phyloP scores from a whole-genome alignment of 1,140 invertebrate species.

The Bombus consobrinus region DNA sequence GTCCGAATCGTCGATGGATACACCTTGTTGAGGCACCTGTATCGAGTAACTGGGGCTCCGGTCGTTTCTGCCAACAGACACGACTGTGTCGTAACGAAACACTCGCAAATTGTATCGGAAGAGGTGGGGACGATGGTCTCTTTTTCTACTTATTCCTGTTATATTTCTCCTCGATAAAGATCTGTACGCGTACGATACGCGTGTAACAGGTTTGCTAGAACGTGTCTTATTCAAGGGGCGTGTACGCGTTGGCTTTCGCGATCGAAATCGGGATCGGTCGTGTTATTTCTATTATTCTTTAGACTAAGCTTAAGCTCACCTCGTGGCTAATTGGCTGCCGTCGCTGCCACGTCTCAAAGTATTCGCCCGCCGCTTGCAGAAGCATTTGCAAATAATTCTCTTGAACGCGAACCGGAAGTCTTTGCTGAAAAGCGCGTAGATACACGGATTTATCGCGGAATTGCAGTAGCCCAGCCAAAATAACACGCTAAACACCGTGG shows the following conservation, averaged over 20 bases:
- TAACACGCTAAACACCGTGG: conserved; percentile 93
- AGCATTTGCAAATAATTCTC: conserved; percentile 92
- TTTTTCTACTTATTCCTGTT: too few species aligned
- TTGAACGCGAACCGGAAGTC: conserved; percentile 97
- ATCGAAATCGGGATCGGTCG: background rate
- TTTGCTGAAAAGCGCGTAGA: conserved; percentile 96
- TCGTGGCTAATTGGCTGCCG: conserved; percentile 84
- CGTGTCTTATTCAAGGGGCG: too few species aligned
- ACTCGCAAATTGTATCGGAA: background rate
- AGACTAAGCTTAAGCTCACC: conserved; percentile 63
- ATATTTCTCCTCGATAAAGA: too few species aligned
- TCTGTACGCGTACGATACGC: too few species aligned
- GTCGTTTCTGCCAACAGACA: conserved; percentile 72
- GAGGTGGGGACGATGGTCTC: too few species aligned
- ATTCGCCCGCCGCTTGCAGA: conserved; percentile 83
- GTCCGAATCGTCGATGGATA: conserved; percentile 80
- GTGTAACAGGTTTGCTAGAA: too few species aligned
- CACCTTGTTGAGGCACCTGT: conserved; percentile 73
- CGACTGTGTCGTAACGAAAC: too few species aligned
- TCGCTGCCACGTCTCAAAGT: conserved; percentile 85
- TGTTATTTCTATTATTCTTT: too few species aligned
- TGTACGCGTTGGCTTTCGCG: too few species aligned
- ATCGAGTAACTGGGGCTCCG: conserved; percentile 75
- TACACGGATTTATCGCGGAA: conserved; percentile 96
- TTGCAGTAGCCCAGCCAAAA: conserved; percentile 99